Evolutionary conservation across 2,888 invertebrate genomes (phyloP).

Genomic region (Diogma glabrata): DNA sequence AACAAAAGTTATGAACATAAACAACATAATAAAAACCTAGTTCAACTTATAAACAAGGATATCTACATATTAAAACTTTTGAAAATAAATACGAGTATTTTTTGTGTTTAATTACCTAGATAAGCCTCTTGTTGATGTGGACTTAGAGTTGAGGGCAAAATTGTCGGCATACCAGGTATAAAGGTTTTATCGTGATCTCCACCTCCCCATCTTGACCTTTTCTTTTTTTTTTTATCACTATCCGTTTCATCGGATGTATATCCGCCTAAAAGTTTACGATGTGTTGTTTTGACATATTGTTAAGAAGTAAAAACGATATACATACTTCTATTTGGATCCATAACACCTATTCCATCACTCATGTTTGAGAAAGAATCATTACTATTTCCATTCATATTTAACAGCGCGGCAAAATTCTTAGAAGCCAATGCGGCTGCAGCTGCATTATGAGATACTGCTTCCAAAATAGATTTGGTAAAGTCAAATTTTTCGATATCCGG

Average conservation of each 20-base stretch:
- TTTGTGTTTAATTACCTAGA: conserved; percentile 31
- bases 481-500: conserved; percentile 23
- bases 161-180: conserved; percentile 98
- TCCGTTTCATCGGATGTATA: conserved; percentile 25
- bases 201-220: conserved; percentile 82
- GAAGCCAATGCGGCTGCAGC: conserved; percentile 21
- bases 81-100: too few relatives aligned
- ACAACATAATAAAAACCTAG: too few relatives aligned
- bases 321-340: background rate
- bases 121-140: conserved; percentile 79
- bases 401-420: conserved; percentile 32
- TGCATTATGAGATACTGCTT: conserved; percentile 22
- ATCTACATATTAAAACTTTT: too few relatives aligned
- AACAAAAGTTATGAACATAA: too few relatives aligned
- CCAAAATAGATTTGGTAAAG: conserved; percentile 33
- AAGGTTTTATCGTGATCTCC: conserved; percentile 93
- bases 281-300: background rate
- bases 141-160: conserved; percentile 85
- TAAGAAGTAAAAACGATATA: background rate
- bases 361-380: conserved; percentile 32
- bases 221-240: conserved; percentile 52
- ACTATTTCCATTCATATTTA: conserved; percentile 29
- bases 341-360: background rate
- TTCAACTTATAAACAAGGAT: too few relatives aligned
- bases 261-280: background rate